These are phyloP conservation scores for Bradysia coprophila DNA, from an alignment of 1,140 invertebrate genomes.

Conservation along the genomic window DNA sequence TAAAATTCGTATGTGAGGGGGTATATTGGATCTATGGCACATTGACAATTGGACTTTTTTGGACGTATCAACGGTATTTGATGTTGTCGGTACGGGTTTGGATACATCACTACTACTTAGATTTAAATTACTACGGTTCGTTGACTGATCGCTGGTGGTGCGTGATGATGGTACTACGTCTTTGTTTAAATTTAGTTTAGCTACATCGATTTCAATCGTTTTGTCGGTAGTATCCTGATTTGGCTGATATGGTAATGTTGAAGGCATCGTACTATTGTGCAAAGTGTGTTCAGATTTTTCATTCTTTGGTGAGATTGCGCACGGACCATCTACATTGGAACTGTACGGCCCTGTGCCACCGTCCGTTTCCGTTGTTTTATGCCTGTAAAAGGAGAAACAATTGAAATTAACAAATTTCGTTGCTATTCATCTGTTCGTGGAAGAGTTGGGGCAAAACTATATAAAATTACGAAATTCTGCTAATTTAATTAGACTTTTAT, in stretches of 20 bases:
- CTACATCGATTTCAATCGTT: too few relatives aligned
- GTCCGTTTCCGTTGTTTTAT: background rate
- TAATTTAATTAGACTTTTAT: background rate
- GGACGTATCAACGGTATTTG: background rate
- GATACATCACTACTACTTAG: background rate
- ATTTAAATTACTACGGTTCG: background rate
- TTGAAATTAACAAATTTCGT: background rate
- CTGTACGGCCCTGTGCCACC: background rate
- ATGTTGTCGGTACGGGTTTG: background rate
- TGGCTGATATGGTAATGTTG: background rate
- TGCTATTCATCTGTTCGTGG: too few relatives aligned
- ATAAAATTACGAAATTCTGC: background rate
- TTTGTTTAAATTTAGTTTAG: too few relatives aligned
- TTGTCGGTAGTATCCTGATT: background rate
- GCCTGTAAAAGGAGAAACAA: background rate
- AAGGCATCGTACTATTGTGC: background rate
- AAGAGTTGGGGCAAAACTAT: too few relatives aligned
- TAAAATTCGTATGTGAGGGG: conserved; percentile 6
- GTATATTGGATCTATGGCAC: background rate
- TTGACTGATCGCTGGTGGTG: background rate
- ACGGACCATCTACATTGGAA: background rate
- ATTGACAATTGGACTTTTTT: background rate
- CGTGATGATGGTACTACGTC: too few relatives aligned
- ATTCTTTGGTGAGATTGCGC: too few relatives aligned
- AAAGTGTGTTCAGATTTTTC: background rate